Conservation (phyloP, 2,888 invertebrate species). For the Philereme transversata region DNA sequence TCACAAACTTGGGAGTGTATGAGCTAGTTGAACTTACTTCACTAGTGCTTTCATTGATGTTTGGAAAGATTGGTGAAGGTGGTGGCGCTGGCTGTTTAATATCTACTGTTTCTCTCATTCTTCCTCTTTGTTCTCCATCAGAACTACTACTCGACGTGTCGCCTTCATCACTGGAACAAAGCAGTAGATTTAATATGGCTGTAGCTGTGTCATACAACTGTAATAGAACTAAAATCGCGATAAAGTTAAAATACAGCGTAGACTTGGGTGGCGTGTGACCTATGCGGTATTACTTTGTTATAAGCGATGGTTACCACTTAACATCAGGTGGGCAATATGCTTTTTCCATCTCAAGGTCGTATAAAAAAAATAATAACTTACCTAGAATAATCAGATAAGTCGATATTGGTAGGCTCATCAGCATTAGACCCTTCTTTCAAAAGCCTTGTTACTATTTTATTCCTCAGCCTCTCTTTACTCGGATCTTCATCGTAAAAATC, state of each 20-base stretch:
- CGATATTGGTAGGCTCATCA: conserved; percentile 94
- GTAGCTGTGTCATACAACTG: no score
- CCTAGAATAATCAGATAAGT: conserved; percentile 95
- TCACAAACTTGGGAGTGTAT: background rate
- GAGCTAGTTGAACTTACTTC: conserved; percentile 50
- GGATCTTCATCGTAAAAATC: conserved; percentile 96
- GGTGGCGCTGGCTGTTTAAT: conserved; percentile 85
- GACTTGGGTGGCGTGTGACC: no score
- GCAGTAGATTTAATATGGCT: background rate
- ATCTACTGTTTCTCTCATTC: conserved; percentile 80
- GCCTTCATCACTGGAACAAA: conserved; percentile 88
- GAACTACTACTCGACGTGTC: conserved; percentile 89
- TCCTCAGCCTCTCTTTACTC: conserved; percentile 90
- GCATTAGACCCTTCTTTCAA: conserved; percentile 93
- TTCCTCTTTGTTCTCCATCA: conserved; percentile 81
- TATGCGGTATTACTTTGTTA: no score
- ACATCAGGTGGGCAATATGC: background rate
- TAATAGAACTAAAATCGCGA: no score
- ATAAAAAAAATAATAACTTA: conserved; percentile 48
- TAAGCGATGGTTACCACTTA: no score
- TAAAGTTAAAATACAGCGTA: no score
- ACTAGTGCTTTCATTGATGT: conserved; percentile 59
- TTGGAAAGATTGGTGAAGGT: conserved; percentile 86
- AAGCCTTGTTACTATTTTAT: conserved; percentile 91
- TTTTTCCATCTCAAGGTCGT: no score